These are phyloP conservation scores for Oasisia sp. DNA, from an alignment of 2,888 invertebrate species.

Conservation along the genomic window DNA sequence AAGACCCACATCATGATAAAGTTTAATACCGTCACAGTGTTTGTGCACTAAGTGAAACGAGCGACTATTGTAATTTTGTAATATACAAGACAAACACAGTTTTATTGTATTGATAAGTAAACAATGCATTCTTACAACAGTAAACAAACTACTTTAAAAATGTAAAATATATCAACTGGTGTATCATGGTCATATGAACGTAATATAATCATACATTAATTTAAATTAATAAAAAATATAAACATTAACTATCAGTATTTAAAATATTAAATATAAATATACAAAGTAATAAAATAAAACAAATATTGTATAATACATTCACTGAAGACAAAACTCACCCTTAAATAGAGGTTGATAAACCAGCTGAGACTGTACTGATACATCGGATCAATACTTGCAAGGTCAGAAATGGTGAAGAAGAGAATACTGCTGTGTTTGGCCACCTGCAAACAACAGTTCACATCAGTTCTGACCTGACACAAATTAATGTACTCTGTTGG, in stretches of 20 bases:
- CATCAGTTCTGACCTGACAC: background rate
- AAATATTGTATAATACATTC: background rate
- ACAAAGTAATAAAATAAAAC: background rate
- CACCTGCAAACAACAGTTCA: slow-evolving; percentile 49
- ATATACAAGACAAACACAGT: no score
- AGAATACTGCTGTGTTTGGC: slow-evolving; percentile 71
- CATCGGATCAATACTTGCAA: slow-evolving; percentile 92
- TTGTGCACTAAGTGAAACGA: background rate
- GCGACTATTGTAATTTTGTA: background rate
- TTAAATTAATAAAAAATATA: background rate
- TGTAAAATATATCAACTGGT: background rate
- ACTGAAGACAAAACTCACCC: slow-evolving; percentile 53
- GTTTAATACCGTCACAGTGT: no score
- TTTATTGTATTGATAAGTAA: no score
- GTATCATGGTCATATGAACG: background rate
- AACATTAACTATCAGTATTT: background rate
- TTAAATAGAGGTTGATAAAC: slow-evolving; percentile 88
- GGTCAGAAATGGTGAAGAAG: slow-evolving; percentile 91
- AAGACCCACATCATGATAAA: no score
- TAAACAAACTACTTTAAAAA: background rate
- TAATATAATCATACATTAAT: background rate
- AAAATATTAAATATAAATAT: background rate
- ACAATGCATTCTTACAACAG: no score
- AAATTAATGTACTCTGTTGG: background rate
- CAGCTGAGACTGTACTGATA: slow-evolving; percentile 93